phyloP scores from a whole-genome alignment of 2,888 invertebrate species.

The Orthosia incerta region DNA sequence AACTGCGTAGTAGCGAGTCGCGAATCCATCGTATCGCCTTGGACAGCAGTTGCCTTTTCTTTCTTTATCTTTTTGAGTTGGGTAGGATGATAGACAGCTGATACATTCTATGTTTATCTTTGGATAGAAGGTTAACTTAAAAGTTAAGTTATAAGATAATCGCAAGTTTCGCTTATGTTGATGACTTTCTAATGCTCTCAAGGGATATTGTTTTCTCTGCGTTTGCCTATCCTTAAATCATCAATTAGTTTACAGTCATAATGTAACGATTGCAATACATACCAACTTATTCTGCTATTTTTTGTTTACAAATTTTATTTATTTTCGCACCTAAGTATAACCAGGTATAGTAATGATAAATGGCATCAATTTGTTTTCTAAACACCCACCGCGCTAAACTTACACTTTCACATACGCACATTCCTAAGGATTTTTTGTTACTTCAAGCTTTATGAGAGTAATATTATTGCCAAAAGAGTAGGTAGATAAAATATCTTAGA shows the following conservation, averaged over 20 bases:
- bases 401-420: slow-evolving; percentile 46
- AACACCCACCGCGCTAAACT: slow-evolving; percentile 21
- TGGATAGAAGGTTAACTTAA: background rate
- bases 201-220: slow-evolving; percentile 23
- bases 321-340: slow-evolving; percentile 22
- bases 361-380: slow-evolving; percentile 39
- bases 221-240: background rate
- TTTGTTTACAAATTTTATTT: slow-evolving; percentile 22
- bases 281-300: slow-evolving; percentile 6
- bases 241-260: slow-evolving; percentile 21
- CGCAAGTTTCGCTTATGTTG: slow-evolving; percentile 9
- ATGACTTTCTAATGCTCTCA: slow-evolving; percentile 31
- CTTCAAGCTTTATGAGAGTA: background rate
- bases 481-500: slow-evolving; percentile 24
- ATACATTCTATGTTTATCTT: slow-evolving; percentile 23
- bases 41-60: slow-evolving; percentile 25
- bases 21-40: slow-evolving; percentile 25
- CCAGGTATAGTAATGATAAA: slow-evolving; percentile 34
- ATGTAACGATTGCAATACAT: background rate
- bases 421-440: slow-evolving; percentile 38
- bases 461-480: slow-evolving; percentile 16
- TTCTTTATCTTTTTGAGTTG: slow-evolving; percentile 43
- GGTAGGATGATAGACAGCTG: slow-evolving; percentile 20
- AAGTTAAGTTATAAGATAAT: background rate
- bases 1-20: slow-evolving; percentile 42